Percentiles rank a stretch among this genome's conserved stretches.
phyloP scores from a whole-genome alignment of 2,888 invertebrate species.

The Plagodis pulveraria region DNA sequence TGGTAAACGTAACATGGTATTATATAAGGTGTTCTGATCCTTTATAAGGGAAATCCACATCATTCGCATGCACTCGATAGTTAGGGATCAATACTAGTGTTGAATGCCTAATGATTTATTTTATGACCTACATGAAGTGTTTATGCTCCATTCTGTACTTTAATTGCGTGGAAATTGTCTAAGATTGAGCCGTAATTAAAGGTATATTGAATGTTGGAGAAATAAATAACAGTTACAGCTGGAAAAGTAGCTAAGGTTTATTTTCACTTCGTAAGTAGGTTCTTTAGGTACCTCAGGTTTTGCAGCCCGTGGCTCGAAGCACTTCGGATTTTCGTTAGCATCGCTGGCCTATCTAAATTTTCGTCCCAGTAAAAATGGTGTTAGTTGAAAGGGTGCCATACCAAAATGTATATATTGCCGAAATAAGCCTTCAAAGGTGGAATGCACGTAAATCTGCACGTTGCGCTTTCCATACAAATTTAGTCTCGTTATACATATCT shows the following conservation, averaged over 20 bases:
- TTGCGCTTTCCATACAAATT: no score
- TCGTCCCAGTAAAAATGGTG: no score
- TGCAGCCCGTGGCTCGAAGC: no score
- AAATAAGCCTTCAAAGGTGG: no score
- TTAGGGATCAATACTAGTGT: slow-evolving; percentile 19
- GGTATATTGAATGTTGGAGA: background rate
- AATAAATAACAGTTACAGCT: background rate
- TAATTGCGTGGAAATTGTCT: slow-evolving; percentile 8
- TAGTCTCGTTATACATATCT: no score
- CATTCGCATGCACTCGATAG: slow-evolving; percentile 51
- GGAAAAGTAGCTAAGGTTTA: no score
- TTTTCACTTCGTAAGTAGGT: background rate
- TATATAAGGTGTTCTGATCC: slow-evolving; percentile 54
- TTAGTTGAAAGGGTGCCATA: no score
- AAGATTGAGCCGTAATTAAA: slow-evolving; percentile 1
- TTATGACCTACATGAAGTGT: slow-evolving; percentile 34
- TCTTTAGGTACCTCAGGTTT: background rate
- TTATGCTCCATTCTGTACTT: slow-evolving; percentile 27
- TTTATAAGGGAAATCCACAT: slow-evolving; percentile 67
- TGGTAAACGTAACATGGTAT: slow-evolving; percentile 6
- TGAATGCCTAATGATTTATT: slow-evolving; percentile 38
- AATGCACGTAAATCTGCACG: no score
- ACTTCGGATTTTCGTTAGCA: no score
- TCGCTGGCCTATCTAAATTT: no score
- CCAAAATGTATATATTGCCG: no score